A percentile compares a stretch with the other conserved stretches of the same genome.
Conservation (phyloP, 2,797 vertebrate genomes). For the Hozukius guyotensis region DNA sequence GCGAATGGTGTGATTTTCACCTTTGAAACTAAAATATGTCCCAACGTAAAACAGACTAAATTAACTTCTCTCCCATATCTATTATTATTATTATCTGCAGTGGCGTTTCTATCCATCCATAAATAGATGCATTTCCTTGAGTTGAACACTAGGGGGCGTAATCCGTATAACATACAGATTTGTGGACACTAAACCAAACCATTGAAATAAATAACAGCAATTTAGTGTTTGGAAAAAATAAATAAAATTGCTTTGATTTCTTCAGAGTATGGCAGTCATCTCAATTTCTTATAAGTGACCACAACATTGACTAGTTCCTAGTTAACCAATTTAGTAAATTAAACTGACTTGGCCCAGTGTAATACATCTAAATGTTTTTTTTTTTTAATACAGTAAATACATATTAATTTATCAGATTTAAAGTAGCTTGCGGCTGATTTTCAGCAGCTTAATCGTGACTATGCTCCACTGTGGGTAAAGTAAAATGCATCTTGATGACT, state of each 20-base stretch:
- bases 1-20: neutral
- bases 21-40: neutral
- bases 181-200: too few species aligned
- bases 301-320: neutral
- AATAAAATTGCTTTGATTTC: neutral
- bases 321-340: neutral
- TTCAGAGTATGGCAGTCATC: neutral
- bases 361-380: neutral
- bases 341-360: neutral
- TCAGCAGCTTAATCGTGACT: neutral
- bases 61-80: rapidly evolving
- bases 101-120: too few species aligned
- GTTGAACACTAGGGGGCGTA: too few species aligned
- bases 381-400: neutral
- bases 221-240: too few species aligned
- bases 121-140: too few species aligned
- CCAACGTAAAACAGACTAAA: too few species aligned
- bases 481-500: neutral
- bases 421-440: neutral
- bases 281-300: neutral
- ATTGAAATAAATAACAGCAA: too few species aligned
- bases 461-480: too few species aligned
- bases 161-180: too few species aligned
- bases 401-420: neutral
- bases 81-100: too few species aligned